phyloP scores from a whole-genome alignment of 1,140 invertebrate species.

The Gryllus bimaculatus region DNA sequence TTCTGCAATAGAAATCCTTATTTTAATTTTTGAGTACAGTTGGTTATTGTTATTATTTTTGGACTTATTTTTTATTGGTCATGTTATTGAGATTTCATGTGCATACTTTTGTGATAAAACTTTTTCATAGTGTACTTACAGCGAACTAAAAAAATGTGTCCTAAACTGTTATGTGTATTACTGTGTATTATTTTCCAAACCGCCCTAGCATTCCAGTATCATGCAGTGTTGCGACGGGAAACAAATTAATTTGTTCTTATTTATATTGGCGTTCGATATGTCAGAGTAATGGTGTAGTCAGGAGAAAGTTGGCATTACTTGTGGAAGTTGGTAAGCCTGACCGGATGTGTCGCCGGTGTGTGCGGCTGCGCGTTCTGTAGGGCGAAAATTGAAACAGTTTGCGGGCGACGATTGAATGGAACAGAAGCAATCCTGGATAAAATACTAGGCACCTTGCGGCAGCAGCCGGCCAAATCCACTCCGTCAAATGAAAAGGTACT shows the following conservation, averaged over 20 bases:
- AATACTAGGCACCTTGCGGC: not conserved
- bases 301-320: not conserved
- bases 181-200: not conserved
- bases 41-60: slow-evolving; percentile 11
- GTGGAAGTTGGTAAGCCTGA: not conserved
- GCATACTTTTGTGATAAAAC: slow-evolving; percentile 15
- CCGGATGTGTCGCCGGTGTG: not conserved
- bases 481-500: no score
- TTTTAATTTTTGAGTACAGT: slow-evolving; percentile 8
- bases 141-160: not conserved
- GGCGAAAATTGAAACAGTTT: slow-evolving; percentile 8
- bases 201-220: not conserved
- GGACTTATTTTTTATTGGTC: slow-evolving; percentile 15
- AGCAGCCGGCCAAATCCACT: not conserved
- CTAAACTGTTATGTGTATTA: not conserved
- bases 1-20: not conserved
- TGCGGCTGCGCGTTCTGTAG: not conserved
- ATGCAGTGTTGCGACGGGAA: not conserved
- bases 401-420: not conserved
- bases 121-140: slow-evolving; percentile 16
- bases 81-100: slow-evolving; percentile 16
- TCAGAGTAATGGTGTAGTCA: no score
- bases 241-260: no score
- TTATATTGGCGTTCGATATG: no score
- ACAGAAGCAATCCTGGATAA: slow-evolving; percentile 8